These are phyloP conservation scores for Boloria selene DNA, from an alignment of 2,888 invertebrate genomes.

Conservation along the genomic window DNA sequence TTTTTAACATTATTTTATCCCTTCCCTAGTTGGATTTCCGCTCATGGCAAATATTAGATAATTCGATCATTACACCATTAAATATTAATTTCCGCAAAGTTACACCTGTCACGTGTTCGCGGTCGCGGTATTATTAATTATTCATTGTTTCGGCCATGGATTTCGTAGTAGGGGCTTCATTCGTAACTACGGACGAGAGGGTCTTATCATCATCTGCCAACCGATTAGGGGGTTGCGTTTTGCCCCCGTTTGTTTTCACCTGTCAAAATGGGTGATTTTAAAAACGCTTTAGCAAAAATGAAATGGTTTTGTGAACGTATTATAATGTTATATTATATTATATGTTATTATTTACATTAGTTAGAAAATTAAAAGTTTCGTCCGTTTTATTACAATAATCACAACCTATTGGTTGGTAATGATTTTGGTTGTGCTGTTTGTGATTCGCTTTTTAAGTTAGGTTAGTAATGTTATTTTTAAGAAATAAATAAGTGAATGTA, in stretches of 20 bases:
- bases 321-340: no score
- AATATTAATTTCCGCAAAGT: conserved; percentile 27
- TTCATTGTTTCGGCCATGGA: conserved; percentile 10
- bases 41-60: conserved; percentile 7
- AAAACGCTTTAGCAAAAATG: neutral
- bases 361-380: no score
- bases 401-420: no score
- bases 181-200: neutral
- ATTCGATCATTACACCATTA: conserved; percentile 18
- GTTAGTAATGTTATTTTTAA: no score
- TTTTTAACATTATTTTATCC: neutral
- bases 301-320: no score
- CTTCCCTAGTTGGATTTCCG: neutral
- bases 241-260: conserved; percentile 6
- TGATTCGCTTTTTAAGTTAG: no score
- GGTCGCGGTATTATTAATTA: conserved; percentile 13
- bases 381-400: no score
- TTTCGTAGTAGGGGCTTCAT: conserved; percentile 10
- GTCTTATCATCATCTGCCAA: conserved; percentile 1
- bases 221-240: conserved; percentile 1
- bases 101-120: conserved; percentile 22
- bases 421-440: no score
- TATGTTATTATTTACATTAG: no score
- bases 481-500: no score
- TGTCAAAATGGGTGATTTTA: neutral